phyloP scores from a whole-genome alignment of 64 coral and sea anemone species.

The Pocillopora verrucosa region DNA sequence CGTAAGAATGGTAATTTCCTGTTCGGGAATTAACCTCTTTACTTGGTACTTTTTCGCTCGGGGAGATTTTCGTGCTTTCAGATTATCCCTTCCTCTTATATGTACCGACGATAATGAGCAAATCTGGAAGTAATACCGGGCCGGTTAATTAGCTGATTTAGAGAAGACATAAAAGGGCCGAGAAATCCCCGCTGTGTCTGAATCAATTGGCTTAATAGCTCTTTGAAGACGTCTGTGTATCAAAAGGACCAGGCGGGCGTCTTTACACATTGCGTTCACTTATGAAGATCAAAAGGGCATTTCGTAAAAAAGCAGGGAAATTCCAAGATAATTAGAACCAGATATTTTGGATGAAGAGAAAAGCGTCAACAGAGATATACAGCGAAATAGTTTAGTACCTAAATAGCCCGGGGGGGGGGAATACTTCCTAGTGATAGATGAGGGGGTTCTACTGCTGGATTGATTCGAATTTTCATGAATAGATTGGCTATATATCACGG shows the following conservation, averaged over 20 bases:
- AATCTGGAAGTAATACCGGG: background rate
- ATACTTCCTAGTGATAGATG: too few species aligned
- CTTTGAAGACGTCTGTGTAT: conserved; percentile 20
- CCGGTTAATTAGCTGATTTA: conserved; percentile 31
- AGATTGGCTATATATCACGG: too few species aligned
- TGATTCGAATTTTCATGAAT: too few species aligned
- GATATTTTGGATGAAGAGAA: background rate
- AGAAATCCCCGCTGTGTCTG: conserved; percentile 5
- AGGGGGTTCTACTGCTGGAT: too few species aligned
- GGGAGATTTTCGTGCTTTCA: background rate
- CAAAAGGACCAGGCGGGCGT: background rate
- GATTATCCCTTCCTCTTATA: background rate
- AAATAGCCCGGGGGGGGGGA: too few species aligned
- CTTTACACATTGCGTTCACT: background rate
- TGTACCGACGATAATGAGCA: background rate
- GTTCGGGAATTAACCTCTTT: background rate
- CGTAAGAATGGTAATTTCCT: background rate
- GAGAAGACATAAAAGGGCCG: background rate
- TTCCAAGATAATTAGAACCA: conserved; percentile 30
- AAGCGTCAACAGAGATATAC: background rate
- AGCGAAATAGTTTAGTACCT: background rate
- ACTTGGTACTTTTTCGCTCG: background rate
- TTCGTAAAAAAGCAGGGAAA: background rate
- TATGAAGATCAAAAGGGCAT: conserved; percentile 31
- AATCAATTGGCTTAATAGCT: conserved; percentile 23